These are phyloP conservation scores for Alexandromys fortis DNA, from an alignment of 2,113 vertebrate genomes.

Conservation along the genomic window DNA sequence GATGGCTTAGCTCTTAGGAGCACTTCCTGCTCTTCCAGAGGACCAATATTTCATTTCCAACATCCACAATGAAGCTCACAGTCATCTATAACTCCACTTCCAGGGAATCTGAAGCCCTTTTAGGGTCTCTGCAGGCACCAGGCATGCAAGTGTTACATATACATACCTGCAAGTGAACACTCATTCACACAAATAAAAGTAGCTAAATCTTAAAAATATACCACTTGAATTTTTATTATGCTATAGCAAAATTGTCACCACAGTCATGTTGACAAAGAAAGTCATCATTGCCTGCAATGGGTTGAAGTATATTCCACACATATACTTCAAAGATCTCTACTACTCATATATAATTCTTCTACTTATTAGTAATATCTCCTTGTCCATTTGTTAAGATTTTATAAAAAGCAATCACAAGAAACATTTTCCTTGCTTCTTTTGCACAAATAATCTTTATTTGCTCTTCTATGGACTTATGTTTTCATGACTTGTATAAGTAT, in stretches of 20 bases:
- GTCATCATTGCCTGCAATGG: neutral
- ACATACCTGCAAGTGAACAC: neutral
- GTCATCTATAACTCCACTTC: neutral
- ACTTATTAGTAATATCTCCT: neutral
- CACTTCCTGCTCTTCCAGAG: neutral
- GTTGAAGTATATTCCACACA: neutral
- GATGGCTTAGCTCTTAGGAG: neutral
- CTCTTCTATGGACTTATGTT: neutral
- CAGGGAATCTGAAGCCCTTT: neutral
- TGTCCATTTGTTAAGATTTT: neutral
- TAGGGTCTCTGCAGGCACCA: neutral
- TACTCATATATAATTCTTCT: neutral
- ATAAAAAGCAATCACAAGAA: neutral
- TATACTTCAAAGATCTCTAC: neutral
- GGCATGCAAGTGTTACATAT: neutral
- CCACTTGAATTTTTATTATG: neutral
- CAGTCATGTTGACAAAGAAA: neutral
- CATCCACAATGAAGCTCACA: neutral
- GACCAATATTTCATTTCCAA: neutral
- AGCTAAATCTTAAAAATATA: neutral
- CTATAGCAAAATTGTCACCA: neutral
- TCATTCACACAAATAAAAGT: neutral
- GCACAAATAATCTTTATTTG: neutral
- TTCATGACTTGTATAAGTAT: neutral
- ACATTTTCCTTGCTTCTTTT: neutral